These are phyloP conservation scores for Struthidea cinerea DNA, from an alignment of 2,113 vertebrate species.

Conservation along the genomic window DNA sequence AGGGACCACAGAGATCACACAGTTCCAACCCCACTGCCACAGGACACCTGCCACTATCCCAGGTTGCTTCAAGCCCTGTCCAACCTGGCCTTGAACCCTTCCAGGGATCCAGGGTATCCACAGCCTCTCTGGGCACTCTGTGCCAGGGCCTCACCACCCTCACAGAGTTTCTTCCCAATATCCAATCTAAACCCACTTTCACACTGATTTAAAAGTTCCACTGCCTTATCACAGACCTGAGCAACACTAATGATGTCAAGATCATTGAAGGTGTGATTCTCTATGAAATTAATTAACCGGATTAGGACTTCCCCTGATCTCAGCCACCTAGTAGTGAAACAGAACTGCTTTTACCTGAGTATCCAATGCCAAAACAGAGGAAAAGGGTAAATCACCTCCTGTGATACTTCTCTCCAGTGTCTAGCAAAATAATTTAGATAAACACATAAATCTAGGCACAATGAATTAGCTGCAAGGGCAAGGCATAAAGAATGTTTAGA, in stretches of 20 bases:
- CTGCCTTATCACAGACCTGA: not conserved
- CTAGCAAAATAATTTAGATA: not conserved
- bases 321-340: not conserved
- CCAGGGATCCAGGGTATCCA: not conserved
- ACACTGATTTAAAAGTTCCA: not conserved
- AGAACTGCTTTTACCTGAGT: not conserved
- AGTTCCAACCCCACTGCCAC: not conserved
- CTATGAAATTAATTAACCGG: not conserved
- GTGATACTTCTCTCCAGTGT: not conserved
- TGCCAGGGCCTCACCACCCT: fast-evolving
- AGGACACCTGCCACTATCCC: not conserved
- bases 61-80: fast-evolving
- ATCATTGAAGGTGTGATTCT: not conserved
- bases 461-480: not conserved
- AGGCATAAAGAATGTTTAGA: not conserved
- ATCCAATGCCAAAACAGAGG: not conserved
- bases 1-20: not conserved
- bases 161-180: not conserved
- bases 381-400: not conserved
- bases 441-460: not conserved
- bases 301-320: not conserved
- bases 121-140: not conserved
- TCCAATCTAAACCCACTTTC: not conserved
- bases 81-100: not conserved
- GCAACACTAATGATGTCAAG: not conserved